phyloP scores from a whole-genome alignment of 2,113 vertebrate species.

The Dissostichus mawsoni region DNA sequence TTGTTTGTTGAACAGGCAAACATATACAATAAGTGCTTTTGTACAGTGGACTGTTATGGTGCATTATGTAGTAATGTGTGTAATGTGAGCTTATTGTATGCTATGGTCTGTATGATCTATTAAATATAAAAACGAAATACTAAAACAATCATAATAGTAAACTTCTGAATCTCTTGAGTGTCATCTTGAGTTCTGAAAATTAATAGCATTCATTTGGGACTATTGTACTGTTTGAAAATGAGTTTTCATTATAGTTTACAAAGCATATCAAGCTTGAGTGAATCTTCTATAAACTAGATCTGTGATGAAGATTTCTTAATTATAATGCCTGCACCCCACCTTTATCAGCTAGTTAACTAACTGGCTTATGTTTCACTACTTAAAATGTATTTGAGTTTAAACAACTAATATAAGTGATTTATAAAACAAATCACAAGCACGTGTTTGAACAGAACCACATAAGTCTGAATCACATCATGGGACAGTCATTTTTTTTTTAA shows the following conservation, averaged over 20 bases:
- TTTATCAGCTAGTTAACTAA: neutral
- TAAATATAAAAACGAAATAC: conserved; percentile 41
- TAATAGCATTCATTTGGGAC: neutral
- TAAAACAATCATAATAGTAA: neutral
- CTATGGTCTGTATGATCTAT: conserved; percentile 55
- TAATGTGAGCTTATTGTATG: conserved; percentile 61
- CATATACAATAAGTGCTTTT: conserved; percentile 61
- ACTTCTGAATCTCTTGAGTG: neutral
- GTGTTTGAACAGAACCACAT: no score
- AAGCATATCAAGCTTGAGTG: neutral
- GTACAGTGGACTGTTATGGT: conserved; percentile 68
- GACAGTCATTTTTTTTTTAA: no score
- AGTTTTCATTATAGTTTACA: neutral
- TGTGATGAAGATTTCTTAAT: neutral
- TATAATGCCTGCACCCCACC: neutral
- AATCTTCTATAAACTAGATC: neutral
- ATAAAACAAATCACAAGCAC: neutral
- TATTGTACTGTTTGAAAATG: neutral
- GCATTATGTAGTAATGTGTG: conserved; percentile 52
- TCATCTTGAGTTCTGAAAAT: neutral
- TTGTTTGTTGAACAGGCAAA: conserved; percentile 59
- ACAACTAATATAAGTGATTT: neutral
- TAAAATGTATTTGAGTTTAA: neutral
- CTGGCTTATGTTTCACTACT: neutral
- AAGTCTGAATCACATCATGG: no score